A percentile compares a stretch with the other conserved stretches of the same genome.
Evolutionary conservation across 1,140 invertebrate genomes (phyloP).

Genomic region (Ditylenchus dipsaci): DNA sequence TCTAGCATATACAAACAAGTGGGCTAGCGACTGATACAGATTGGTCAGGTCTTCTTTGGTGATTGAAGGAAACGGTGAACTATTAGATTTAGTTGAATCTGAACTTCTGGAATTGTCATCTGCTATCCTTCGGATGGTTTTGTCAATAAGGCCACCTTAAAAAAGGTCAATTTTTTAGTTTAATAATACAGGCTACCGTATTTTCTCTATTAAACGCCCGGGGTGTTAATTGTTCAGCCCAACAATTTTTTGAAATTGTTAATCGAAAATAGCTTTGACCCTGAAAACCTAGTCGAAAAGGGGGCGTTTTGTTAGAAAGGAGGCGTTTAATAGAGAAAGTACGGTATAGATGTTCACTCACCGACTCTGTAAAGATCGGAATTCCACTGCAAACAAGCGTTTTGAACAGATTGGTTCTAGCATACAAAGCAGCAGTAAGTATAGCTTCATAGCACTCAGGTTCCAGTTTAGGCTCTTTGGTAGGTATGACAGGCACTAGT

Average conservation of each 20-base stretch:
- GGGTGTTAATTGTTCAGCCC: no score
- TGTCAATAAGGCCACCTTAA: not conserved
- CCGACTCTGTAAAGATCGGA: conserved; percentile 74
- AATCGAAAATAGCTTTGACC: no score
- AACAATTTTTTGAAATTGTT: no score
- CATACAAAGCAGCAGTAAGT: conserved; percentile 82
- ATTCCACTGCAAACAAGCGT: conserved; percentile 81
- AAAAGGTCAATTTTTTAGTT: not conserved
- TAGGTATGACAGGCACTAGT: conserved; percentile 76
- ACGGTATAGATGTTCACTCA: no score
- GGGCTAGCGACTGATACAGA: conserved; percentile 67
- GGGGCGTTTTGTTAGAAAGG: no score
- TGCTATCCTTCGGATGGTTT: conserved; percentile 1
- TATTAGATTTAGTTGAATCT: not conserved
- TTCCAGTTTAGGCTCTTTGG: conserved; percentile 67
- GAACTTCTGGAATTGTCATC: not conserved
- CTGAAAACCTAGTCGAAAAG: no score
- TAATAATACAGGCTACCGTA: no score
- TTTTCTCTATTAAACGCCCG: no score
- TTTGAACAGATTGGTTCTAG: conserved; percentile 70
- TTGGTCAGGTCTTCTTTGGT: conserved; percentile 25
- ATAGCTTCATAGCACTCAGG: conserved; percentile 90
- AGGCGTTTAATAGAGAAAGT: no score
- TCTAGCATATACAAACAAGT: conserved; percentile 81
- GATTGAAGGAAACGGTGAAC: not conserved